Evolutionary conservation across 2,113 vertebrate genomes (phyloP).

Genomic region (Heterotis niloticus): DNA sequence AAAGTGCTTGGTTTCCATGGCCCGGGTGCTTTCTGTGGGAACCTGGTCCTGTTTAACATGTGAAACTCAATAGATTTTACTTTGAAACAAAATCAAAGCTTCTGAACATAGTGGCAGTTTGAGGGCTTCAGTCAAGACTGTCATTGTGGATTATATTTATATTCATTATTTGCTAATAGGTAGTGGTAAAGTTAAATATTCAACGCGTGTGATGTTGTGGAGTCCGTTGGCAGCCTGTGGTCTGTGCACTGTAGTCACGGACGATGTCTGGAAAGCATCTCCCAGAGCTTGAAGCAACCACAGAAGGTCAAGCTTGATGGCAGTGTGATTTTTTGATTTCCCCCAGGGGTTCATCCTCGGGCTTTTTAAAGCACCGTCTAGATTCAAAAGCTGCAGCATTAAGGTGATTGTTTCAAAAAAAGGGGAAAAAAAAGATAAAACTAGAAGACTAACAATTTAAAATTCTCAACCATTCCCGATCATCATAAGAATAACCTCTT

Average conservation of each 20-base stretch:
- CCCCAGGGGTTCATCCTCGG: too few relatives aligned
- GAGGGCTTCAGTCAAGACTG: neutral
- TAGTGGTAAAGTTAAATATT: neutral
- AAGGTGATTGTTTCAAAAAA: too few relatives aligned
- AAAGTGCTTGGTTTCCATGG: slow-evolving; percentile 2
- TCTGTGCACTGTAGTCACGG: neutral
- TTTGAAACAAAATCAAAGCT: slow-evolving; percentile 25
- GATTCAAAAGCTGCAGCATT: too few relatives aligned
- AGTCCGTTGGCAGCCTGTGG: neutral
- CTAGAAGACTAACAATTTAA: too few relatives aligned
- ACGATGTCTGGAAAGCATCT: neutral
- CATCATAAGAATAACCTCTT: too few relatives aligned
- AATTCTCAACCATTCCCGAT: too few relatives aligned
- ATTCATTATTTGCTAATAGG: slow-evolving; percentile 17
- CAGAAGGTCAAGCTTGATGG: neutral
- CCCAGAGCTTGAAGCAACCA: slow-evolving; percentile 7
- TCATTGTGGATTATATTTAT: slow-evolving; percentile 23
- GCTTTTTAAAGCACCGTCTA: too few relatives aligned
- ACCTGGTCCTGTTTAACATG: slow-evolving; percentile 10
- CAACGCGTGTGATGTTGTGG: neutral
- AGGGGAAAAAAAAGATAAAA: too few relatives aligned
- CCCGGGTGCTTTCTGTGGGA: neutral
- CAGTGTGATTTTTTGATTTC: too few relatives aligned
- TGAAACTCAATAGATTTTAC: neutral
- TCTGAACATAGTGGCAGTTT: slow-evolving; percentile 3